These are phyloP conservation scores for Austrolebias charrua DNA, from an alignment of 2,797 vertebrate genomes.

Conservation along the genomic window DNA sequence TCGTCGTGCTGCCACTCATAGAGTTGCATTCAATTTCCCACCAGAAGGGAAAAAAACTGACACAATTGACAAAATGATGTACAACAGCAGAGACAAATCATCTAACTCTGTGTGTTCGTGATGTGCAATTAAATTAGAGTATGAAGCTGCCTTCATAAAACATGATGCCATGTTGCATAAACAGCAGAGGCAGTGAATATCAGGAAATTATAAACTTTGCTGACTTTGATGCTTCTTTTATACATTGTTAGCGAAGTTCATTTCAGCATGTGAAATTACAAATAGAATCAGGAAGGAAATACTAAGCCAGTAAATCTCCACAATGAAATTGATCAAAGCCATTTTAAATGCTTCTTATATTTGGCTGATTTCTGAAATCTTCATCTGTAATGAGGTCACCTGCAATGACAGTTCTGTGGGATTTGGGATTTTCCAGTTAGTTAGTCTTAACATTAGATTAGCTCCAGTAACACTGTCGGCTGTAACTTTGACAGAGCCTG, in stretches of 20 bases:
- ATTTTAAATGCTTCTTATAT: conserved; percentile 19
- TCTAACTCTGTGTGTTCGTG: background rate
- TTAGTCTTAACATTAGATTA: conserved; percentile 58
- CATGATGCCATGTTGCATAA: background rate
- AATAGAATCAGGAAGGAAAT: background rate
- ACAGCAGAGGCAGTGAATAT: background rate
- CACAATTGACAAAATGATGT: background rate
- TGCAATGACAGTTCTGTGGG: conserved; percentile 43
- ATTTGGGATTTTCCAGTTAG: conserved; percentile 60
- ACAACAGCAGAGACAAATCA: background rate
- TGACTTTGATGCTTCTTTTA: background rate
- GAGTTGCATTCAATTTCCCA: background rate
- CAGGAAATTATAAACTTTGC: background rate
- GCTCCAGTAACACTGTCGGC: conserved; percentile 54
- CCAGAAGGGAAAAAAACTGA: background rate
- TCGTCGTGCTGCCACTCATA: background rate
- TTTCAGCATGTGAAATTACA: conserved; percentile 1
- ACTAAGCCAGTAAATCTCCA: conserved; percentile 8
- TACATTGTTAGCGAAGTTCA: background rate
- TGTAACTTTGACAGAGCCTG: conserved; percentile 61
- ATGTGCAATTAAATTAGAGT: background rate
- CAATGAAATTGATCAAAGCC: conserved; percentile 5
- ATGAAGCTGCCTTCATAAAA: background rate
- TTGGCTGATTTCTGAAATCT: conserved; percentile 27
- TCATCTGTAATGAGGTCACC: conserved; percentile 21